Conservation (phyloP, 1,140 invertebrate genomes). For the Drosophila santomea region DNA sequence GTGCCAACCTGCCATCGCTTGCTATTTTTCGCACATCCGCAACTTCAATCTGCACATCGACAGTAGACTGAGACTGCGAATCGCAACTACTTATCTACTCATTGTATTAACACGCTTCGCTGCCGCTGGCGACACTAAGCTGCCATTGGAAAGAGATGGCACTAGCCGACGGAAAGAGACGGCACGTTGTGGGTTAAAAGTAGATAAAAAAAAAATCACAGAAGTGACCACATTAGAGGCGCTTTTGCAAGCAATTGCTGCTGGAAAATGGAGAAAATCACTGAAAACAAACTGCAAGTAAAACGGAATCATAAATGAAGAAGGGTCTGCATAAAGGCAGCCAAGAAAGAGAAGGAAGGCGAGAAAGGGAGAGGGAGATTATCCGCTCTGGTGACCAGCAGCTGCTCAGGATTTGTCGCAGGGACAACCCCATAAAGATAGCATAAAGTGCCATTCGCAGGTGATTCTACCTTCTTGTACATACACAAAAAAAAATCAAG, state of each 20-base stretch:
- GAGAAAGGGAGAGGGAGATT: conserved; percentile 24
- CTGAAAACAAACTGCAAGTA: conserved; percentile 26
- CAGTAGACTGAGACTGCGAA: conserved; percentile 13
- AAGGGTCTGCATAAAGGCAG: too few relatives aligned
- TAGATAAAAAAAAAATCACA: not conserved
- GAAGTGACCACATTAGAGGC: conserved; percentile 39
- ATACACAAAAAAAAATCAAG: not conserved
- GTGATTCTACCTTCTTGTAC: not conserved
- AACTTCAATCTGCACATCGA: conserved; percentile 6
- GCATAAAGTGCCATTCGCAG: conserved; percentile 28
- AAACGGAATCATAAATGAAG: conserved; percentile 19
- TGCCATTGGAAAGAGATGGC: conserved; percentile 4
- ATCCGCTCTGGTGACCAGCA: conserved; percentile 27
- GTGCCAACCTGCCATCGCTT: conserved; percentile 1
- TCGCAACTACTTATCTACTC: conserved; percentile 37
- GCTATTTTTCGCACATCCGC: not conserved
- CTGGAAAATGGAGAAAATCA: conserved; percentile 45
- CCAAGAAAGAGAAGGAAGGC: not conserved
- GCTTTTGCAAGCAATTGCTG: conserved; percentile 52
- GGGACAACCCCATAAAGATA: conserved; percentile 17
- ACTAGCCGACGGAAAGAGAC: not conserved
- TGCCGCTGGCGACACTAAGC: conserved; percentile 30
- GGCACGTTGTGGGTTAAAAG: conserved; percentile 9
- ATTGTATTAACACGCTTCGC: conserved; percentile 48
- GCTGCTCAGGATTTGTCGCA: conserved; percentile 20